Evolutionary conservation across 2,888 invertebrate genomes (phyloP), one percentile per base, ranked within the genome.

Genomic region (Adelphocoris suturalis): DNA sequence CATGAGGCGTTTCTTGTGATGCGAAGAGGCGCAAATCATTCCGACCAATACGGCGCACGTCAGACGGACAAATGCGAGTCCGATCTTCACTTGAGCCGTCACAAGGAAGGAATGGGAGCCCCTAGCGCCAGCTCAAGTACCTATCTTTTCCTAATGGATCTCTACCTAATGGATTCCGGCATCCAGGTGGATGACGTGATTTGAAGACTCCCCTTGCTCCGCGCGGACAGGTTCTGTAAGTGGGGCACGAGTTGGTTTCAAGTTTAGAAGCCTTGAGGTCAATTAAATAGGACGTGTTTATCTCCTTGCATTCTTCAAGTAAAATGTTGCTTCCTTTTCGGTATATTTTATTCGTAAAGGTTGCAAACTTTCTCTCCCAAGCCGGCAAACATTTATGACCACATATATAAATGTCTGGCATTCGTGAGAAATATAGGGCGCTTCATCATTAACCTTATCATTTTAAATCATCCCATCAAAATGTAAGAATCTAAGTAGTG

Each of bases 261-360:
- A 78, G 47, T 78, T 78, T 78, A 46, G n/a, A 37, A 78, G 78
- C 19, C 78, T 68, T 68, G 78, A 78, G 47, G 78, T 78, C 78
- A 47, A 78, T 78, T 78, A 78, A 78, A 78, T 78, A 78, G 78
- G 78, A 78, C 78, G 37, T 78, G 78, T 78, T 78, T 46, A 47
- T 47, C 47, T 19, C 37, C 37, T 19, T 37, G 46, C 46, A 78
- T 78, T 78, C 78, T 78, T 19, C 28, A 28, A 76, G 37, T 16
- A 37, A 68, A 68, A 68, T 27, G 68, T 12, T 23, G 23, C 23
- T 68, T 68, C 9, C 68, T 27, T 23, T 23, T 12, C n/a, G 23
- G 19, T 68, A 23, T 37, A 37, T 68, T 68, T 68, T 68, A 68
- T 68, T 68, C 13, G 68, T 19, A 5, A 23, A 13, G 19, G 23